A percentile compares a stretch with the other conserved stretches of the same genome.
phyloP scores from a whole-genome alignment of 37 sponge, comb jelly and placozoan species.

The Mnemiopsis leidyi region DNA sequence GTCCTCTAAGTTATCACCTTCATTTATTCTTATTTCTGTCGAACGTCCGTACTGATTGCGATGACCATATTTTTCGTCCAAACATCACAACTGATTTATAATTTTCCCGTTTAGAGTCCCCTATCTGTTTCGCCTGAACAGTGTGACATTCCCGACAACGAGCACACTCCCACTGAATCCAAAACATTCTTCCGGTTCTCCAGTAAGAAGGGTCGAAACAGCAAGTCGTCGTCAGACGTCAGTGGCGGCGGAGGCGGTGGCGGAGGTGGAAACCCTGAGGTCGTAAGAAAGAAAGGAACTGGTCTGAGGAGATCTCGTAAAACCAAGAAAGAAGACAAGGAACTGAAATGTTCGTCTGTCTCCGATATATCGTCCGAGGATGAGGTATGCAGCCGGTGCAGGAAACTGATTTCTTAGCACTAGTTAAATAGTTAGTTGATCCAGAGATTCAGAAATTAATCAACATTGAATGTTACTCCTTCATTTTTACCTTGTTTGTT shows the following conservation, averaged over 20 bases:
- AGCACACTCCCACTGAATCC: constrained; percentile 49
- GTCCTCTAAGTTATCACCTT: too few relatives aligned
- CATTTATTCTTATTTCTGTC: neutral
- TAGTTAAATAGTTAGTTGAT: too few relatives aligned
- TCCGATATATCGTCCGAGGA: constrained; percentile 61
- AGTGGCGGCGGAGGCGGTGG: neutral
- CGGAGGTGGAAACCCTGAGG: neutral
- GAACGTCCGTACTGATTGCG: neutral
- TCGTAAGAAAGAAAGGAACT: constrained; percentile 43
- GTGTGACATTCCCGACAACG: constrained; percentile 27
- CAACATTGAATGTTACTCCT: neutral
- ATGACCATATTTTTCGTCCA: neutral
- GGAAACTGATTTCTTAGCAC: too few relatives aligned
- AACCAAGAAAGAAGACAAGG: constrained; percentile 47
- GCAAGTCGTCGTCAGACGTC: neutral
- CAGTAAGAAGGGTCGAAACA: neutral
- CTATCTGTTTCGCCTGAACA: constrained; percentile 8
- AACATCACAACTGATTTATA: neutral
- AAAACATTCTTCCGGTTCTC: constrained; percentile 64
- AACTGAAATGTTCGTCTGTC: constrained; percentile 18
- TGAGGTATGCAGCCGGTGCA: constrained; percentile 20
- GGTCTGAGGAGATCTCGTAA: constrained; percentile 39
- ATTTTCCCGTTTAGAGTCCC: neutral
- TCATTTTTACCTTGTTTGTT: too few relatives aligned
- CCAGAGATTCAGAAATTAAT: neutral